These are phyloP conservation scores for Seira ritae DNA, from an alignment of 2,888 invertebrate genomes.

Conservation along the genomic window DNA sequence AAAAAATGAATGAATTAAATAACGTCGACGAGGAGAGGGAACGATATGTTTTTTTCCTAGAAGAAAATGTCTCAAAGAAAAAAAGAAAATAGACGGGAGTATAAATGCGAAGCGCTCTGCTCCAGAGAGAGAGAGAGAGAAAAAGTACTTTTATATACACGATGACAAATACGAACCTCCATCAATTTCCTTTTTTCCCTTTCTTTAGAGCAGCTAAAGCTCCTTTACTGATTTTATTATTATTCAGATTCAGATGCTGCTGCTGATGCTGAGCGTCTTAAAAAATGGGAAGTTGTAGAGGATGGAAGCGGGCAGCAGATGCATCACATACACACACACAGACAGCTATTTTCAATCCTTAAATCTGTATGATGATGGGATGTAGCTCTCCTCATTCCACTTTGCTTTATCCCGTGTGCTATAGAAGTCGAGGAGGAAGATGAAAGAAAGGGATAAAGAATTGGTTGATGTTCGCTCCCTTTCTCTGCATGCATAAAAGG, in stretches of 20 bases:
- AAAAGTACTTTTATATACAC: neutral
- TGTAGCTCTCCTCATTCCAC: conserved; percentile 33
- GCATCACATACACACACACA: conserved; percentile 24
- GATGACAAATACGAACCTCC: neutral
- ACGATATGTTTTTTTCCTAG: neutral
- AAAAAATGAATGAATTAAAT: conserved; percentile 40
- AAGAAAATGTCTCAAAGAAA: neutral
- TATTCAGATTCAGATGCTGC: conserved; percentile 25
- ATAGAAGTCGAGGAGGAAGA: conserved; percentile 23
- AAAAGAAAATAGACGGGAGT: neutral
- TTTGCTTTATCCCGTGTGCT: conserved; percentile 5
- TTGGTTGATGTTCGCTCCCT: conserved; percentile 13
- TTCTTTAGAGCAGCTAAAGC: neutral
- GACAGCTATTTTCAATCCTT: conserved; percentile 41
- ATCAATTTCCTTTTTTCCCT: neutral
- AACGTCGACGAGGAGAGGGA: neutral
- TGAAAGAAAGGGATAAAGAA: conserved; percentile 48
- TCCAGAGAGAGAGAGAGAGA: neutral
- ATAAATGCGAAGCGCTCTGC: neutral
- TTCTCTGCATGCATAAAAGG: conserved; percentile 14
- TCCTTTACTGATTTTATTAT: conserved; percentile 45
- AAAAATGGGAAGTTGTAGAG: neutral
- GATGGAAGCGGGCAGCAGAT: conserved; percentile 31
- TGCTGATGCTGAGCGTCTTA: conserved; percentile 12
- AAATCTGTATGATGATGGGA: conserved; percentile 33